Percentiles rank a stretch among this genome's conserved stretches.
Conservation (phyloP, 2,888 invertebrate genomes). For the Ctena decussata region DNA sequence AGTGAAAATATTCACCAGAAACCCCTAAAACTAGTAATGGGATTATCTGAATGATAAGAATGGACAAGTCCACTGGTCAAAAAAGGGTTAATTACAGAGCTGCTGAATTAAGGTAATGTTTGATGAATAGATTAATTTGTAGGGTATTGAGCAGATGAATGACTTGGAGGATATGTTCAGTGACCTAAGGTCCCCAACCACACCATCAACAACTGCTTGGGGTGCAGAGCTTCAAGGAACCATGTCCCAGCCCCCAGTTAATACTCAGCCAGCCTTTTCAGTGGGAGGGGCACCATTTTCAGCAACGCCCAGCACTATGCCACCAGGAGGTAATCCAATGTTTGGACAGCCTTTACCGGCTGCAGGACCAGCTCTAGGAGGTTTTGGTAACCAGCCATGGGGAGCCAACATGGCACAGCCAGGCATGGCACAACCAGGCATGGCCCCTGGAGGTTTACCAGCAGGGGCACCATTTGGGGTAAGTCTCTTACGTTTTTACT, state of each 20-base stretch:
- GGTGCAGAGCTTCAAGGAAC: constrained; percentile 28
- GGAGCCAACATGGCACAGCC: neutral
- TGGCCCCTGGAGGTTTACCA: constrained; percentile 11
- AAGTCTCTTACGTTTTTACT: neutral
- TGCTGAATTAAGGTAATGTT: too few relatives aligned
- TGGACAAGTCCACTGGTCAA: too few relatives aligned
- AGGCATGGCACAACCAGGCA: neutral
- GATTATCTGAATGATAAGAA: too few relatives aligned
- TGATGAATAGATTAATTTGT: too few relatives aligned
- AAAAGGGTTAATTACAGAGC: too few relatives aligned
- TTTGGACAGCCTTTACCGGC: constrained; percentile 36
- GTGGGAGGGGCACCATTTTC: constrained; percentile 46
- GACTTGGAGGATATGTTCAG: constrained; percentile 76
- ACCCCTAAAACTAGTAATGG: too few relatives aligned
- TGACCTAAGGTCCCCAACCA: constrained; percentile 65
- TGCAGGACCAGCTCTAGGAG: neutral
- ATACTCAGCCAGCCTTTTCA: constrained; percentile 38
- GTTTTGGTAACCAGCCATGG: neutral
- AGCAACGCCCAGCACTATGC: neutral
- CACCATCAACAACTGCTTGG: constrained; percentile 13
- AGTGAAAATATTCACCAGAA: too few relatives aligned
- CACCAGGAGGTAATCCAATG: constrained; percentile 3
- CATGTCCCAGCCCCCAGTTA: constrained; percentile 21
- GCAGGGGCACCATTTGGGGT: constrained; percentile 8
- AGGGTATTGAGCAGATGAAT: constrained; percentile 79